Evolutionary conservation across 2,797 vertebrate species (phyloP).

Genomic region (Sebastolobus alascanus): DNA sequence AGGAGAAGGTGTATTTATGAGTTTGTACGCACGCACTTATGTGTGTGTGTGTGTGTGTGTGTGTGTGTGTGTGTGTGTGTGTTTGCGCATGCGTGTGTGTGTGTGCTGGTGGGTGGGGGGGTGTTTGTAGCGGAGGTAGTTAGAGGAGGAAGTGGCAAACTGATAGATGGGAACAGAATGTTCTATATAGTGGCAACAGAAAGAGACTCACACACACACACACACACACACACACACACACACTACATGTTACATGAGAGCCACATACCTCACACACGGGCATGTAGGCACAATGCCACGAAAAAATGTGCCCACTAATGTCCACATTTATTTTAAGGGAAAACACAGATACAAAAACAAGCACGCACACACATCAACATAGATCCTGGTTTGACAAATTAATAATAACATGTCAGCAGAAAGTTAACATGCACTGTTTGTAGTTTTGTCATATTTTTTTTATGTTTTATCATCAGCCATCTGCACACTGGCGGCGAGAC

Average conservation of each 20-base stretch:
- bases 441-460: background rate
- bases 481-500: background rate
- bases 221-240: constrained; percentile 2
- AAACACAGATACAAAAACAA: background rate
- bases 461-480: background rate
- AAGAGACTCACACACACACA: constrained; percentile 15
- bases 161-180: constrained; percentile 78
- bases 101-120: background rate
- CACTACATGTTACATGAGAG: constrained; percentile 30
- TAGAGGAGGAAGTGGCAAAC: constrained; percentile 69
- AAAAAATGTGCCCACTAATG: constrained; percentile 2
- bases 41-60: background rate
- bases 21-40: background rate
- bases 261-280: constrained; percentile 24
- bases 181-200: constrained; percentile 56
- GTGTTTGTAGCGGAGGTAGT: constrained; percentile 45
- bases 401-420: background rate
- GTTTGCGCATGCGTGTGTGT: background rate
- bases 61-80: background rate
- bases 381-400: background rate
- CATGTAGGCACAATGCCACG: constrained; percentile 27
- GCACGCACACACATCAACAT: background rate
- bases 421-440: background rate
- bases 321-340: background rate
- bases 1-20: constrained; percentile 36